Evolutionary conservation across 2,797 vertebrate genomes (phyloP).

Genomic region (Alauda arvensis): DNA sequence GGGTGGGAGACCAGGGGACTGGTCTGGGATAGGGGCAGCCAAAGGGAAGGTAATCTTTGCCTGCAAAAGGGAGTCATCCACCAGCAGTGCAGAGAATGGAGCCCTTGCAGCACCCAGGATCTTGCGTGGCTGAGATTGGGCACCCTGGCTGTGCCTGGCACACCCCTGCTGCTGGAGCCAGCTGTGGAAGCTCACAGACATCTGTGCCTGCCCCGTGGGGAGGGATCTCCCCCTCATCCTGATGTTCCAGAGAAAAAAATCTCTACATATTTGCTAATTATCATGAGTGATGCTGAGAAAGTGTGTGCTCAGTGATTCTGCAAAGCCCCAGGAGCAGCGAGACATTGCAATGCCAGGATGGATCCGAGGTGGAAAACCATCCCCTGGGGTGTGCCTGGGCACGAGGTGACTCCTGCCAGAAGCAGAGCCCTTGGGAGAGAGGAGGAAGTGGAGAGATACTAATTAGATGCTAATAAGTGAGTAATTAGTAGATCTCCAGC

Average conservation of each 20-base stretch:
- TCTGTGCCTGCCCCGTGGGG: background rate
- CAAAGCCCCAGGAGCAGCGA: background rate
- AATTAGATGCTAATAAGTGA: background rate
- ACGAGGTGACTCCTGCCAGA: background rate
- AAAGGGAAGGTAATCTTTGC: background rate
- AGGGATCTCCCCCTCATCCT: background rate
- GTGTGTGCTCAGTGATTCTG: background rate
- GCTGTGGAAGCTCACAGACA: background rate
- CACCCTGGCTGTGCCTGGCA: background rate
- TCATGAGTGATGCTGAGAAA: background rate
- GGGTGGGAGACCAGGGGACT: background rate
- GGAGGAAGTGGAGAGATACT: background rate
- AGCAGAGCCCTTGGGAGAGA: background rate
- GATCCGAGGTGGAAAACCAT: background rate
- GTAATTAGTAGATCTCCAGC: background rate
- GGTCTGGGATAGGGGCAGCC: background rate
- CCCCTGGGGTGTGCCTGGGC: background rate
- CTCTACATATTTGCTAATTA: background rate
- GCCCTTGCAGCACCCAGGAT: background rate
- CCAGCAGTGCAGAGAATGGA: background rate
- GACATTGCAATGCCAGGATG: background rate
- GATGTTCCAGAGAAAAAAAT: background rate
- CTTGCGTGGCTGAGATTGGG: background rate
- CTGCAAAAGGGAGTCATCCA: background rate
- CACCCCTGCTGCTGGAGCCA: background rate